These are phyloP conservation scores for Dinothrombium tinctorium DNA, from an alignment of 1,140 invertebrate species.

Conservation along the genomic window DNA sequence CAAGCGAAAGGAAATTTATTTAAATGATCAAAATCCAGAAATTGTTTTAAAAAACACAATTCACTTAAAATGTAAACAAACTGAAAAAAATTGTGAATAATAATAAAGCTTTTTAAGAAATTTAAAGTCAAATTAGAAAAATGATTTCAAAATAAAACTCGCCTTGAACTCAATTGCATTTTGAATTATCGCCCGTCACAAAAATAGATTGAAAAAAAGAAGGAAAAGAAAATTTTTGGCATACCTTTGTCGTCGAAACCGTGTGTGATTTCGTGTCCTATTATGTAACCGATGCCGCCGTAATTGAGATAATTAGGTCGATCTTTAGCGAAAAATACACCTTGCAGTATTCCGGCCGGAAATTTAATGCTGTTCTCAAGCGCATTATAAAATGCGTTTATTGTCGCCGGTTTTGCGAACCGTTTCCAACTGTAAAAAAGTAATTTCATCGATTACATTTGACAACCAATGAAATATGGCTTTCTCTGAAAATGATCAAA, in stretches of 20 bases:
- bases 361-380: slow-evolving; percentile 58
- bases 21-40: too few species aligned
- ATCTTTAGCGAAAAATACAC: slow-evolving; percentile 20
- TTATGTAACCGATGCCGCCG: slow-evolving; percentile 16
- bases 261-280: slow-evolving; percentile 23
- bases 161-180: too few species aligned
- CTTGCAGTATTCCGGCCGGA: slow-evolving; percentile 57
- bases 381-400: slow-evolving; percentile 57
- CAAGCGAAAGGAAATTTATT: too few species aligned
- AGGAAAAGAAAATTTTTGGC: too few species aligned
- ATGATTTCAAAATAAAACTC: too few species aligned
- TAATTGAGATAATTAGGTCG: slow-evolving; percentile 2
- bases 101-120: too few species aligned
- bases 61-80: too few species aligned
- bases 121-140: too few species aligned
- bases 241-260: slow-evolving; percentile 32
- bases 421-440: slow-evolving; percentile 31
- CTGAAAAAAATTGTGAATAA: too few species aligned
- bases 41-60: too few species aligned
- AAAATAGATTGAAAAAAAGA: background rate
- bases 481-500: too few species aligned
- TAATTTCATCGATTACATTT: background rate
- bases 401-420: slow-evolving; percentile 42
- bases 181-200: too few species aligned
- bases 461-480: background rate